phyloP scores from a whole-genome alignment of 2,797 vertebrate genomes.

The Anabas testudineus region DNA sequence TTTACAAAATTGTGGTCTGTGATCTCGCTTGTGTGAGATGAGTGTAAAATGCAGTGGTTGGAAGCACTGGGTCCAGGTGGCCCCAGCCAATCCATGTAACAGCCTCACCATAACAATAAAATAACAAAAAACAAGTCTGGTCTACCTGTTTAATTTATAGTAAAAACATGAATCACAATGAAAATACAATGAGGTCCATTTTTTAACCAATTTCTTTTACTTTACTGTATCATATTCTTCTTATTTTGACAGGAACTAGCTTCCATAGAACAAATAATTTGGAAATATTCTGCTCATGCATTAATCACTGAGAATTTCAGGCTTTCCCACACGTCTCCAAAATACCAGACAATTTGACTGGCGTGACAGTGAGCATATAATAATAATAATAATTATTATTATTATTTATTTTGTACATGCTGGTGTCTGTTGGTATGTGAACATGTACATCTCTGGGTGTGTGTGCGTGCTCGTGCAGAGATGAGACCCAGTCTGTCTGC shows the following conservation, averaged over 20 bases:
- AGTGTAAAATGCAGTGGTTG: too few relatives aligned
- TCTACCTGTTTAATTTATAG: too few relatives aligned
- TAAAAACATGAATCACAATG: neutral
- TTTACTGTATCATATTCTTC: too few relatives aligned
- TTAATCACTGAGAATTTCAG: constrained; percentile 33
- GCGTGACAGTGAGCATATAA: constrained; percentile 63
- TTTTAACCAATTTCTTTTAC: too few relatives aligned
- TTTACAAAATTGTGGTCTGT: too few relatives aligned
- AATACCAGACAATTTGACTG: constrained; percentile 53
- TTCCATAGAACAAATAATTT: constrained; percentile 20
- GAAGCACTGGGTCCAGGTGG: too few relatives aligned
- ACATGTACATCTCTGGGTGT: constrained; percentile 34
- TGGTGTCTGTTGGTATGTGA: constrained; percentile 37
- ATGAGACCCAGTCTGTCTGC: constrained; percentile 77
- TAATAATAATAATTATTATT: constrained; percentile 6
- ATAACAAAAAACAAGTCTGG: too few relatives aligned
- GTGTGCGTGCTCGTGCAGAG: constrained; percentile 45
- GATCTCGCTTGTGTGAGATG: too few relatives aligned
- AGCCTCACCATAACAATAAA: too few relatives aligned
- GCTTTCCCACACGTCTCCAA: constrained; percentile 19
- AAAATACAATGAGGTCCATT: neutral
- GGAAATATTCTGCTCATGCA: constrained; percentile 3
- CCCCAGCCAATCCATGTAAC: too few relatives aligned
- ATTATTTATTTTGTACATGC: constrained; percentile 30
- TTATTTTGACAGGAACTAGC: neutral